Evolutionary conservation across 92 coral and sea anemone species (phyloP), one percentile per base, ranked within the genome.

Genomic region (Meandrina meandrites): DNA sequence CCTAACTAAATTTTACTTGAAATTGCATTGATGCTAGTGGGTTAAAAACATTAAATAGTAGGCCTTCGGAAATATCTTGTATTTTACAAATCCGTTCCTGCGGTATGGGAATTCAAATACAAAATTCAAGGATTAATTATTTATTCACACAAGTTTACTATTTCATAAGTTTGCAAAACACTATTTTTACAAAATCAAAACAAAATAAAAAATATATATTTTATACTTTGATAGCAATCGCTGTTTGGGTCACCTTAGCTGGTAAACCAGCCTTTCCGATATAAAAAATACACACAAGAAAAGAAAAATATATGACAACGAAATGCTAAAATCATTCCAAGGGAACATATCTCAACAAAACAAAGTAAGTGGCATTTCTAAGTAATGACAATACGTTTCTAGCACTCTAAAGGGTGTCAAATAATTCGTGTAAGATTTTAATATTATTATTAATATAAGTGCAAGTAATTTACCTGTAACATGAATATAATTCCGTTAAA

Each of bases 61-160:
- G 35, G 21, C 57, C 31, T 45, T 81, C 27, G 3, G 40, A 40
- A 42, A 18, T 66, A n/a, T 56, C 4, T 64, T 24, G 42, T 81
- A 66, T 42, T 8, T 64, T 42, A 81, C 45, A 81, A 37, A 81
- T 40, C 85, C 85, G 76, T 42, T 81, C 57, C 54, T 5, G 57
- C 58, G 75, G 37, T 34, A 40, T 32, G 13, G 76, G 22, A 36
- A 35, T 73, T 35, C 45, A 36, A 73, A 36, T 73, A 73, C 78
- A 73, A 35, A 35, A 35, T 73, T 40, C 19, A 28, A 40, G 50
- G n/a, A 37, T 13, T 5, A 35, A 10, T 37, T 73, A 16, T 42
- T 16, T 35, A 72, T 72, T 72, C 40, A 72, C 51, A 37, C 27
- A 14, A 28, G 4, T 31, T 37, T 36, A 73, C 34, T 0, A 35